Evolutionary conservation across 2,113 vertebrate species (phyloP).

Genomic region (Mormyrus lacerda): DNA sequence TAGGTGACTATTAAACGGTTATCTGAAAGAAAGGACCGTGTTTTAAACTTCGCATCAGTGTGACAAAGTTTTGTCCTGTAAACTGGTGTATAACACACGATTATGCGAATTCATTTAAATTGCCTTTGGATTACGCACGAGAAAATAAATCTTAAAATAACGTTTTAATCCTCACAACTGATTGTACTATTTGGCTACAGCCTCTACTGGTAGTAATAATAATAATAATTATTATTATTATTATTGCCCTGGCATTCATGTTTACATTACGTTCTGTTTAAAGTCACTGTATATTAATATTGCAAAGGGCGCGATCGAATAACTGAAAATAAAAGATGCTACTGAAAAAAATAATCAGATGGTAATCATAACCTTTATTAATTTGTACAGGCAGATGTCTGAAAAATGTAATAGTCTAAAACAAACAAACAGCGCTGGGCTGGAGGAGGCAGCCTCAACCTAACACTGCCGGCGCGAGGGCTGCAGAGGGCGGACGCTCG

Average conservation of each 20-base stretch:
- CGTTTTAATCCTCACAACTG: neutral
- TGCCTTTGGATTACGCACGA: neutral
- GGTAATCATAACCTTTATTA: neutral
- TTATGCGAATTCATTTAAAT: neutral
- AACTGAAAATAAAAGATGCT: neutral
- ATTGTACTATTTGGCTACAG: neutral
- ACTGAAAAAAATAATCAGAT: neutral
- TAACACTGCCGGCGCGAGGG: neutral
- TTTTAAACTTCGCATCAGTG: neutral
- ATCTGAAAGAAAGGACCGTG: neutral
- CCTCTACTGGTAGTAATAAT: neutral
- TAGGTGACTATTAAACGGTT: neutral
- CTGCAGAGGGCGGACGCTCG: neutral
- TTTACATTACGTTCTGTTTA: neutral
- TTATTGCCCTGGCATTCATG: neutral
- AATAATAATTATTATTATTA: neutral
- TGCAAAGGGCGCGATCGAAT: neutral
- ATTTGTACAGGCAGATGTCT: neutral
- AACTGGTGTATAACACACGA: neutral
- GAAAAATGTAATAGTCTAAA: neutral
- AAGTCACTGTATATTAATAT: neutral
- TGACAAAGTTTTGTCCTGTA: neutral
- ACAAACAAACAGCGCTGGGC: conserved; percentile 14
- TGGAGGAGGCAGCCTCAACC: conserved; percentile 12
- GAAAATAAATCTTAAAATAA: neutral